Evolutionary conservation across 2,888 invertebrate genomes (phyloP), one percentile per base, ranked within the genome.

Genomic region (Drosophila fungiperda): DNA sequence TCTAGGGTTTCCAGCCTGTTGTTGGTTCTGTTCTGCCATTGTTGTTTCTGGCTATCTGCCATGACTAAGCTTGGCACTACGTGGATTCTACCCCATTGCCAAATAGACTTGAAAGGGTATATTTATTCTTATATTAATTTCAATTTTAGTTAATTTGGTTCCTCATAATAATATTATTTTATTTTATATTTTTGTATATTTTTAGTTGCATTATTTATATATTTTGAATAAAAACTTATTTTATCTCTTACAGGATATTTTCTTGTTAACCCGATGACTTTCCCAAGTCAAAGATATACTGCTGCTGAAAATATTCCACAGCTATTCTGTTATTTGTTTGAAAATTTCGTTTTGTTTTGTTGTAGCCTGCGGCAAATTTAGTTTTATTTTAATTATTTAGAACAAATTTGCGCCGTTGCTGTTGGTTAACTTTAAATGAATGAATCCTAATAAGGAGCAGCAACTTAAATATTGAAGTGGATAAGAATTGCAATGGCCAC

Each of bases 401-500:
- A 68, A 58, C 53, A 67, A 79, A 73, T 70, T 79, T 70, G 57
- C 42, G 17, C 42, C 45, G 20, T 35, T 52, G 42, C 35, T 58
- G 58, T 17, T 42, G 57, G 63, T 23, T 49, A 74, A 60, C 76
- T 77, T 87, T 83, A 82, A 89, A 83, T 83, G 69, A 75, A 76
- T 81, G 62, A n/a, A n/a, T n/a, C 78, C 72, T 85, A 87, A 87
- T 89, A 82, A 85, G 88, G 60, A 53, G 70, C 64, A 38, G 78
- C 48, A 36, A 59, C 63, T 83, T 42, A 78, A 82, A 83, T 79
- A 84, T 85, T 79, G 70, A 84, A 85, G 67, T 48, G 53, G 42
- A 61, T 67, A 71, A 68, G 52, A 68, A 66, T 70, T 73, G 70
- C 80, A 69, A 68, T 76, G 75, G 58, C 60, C 60, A 76, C 76